These are phyloP conservation scores for Antechinus flavipes DNA, from an alignment of 2,113 vertebrate species.

Conservation along the genomic window DNA sequence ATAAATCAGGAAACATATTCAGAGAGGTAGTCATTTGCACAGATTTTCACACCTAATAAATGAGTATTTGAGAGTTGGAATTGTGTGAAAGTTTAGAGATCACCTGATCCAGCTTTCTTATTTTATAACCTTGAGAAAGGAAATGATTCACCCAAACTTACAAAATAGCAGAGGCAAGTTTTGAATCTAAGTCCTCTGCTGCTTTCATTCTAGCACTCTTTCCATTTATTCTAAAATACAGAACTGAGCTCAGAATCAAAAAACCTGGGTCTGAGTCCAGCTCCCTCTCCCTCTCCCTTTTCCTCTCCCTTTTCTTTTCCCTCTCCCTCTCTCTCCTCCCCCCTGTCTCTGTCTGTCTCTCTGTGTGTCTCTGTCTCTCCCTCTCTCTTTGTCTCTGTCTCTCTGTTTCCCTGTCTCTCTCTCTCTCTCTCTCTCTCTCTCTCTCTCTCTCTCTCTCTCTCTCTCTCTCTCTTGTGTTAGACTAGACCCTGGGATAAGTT, in stretches of 20 bases:
- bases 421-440: too few relatives aligned
- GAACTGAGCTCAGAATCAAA: background rate
- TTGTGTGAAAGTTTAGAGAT: background rate
- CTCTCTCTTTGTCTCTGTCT: too few relatives aligned
- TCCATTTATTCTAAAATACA: background rate
- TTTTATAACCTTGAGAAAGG: background rate
- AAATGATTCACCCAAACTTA: background rate
- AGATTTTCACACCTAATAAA: background rate
- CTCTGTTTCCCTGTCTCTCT: too few relatives aligned
- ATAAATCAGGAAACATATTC: too few relatives aligned
- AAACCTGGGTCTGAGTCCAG: background rate
- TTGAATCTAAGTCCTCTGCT: background rate
- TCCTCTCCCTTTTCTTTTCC: too few relatives aligned
- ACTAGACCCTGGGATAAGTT: conserved; percentile 45
- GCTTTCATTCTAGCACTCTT: background rate
- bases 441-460: too few relatives aligned
- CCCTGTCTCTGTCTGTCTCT: too few relatives aligned
- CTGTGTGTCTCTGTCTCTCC: too few relatives aligned
- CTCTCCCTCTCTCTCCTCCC: too few relatives aligned
- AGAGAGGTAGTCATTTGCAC: background rate
- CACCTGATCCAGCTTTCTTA: background rate
- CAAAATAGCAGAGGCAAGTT: background rate
- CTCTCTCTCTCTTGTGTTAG: background rate
- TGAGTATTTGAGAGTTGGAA: background rate
- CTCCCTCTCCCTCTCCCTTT: too few relatives aligned